phyloP scores from a whole-genome alignment of 2,888 invertebrate species.

The Caenorhabditis macrosperma region DNA sequence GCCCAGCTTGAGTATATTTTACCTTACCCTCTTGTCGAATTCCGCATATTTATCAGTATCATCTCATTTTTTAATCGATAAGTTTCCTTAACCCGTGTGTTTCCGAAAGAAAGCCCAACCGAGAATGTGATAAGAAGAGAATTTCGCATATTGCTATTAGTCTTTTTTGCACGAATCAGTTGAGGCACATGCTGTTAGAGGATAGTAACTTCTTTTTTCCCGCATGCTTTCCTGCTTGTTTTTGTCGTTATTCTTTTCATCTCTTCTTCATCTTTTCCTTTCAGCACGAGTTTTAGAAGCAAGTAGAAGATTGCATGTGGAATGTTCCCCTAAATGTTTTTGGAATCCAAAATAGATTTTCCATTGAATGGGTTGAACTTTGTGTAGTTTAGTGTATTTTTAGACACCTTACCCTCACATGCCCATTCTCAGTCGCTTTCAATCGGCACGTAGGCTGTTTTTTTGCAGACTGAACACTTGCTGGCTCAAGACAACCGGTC shows the following conservation, averaged over 20 bases:
- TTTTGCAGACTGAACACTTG: conserved; percentile 77
- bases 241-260: conserved; percentile 2
- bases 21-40: conserved; percentile 38
- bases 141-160: conserved; percentile 9
- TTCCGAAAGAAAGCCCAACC: conserved; percentile 11
- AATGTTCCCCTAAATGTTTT: background rate
- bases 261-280: background rate
- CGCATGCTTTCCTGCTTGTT: conserved; percentile 34
- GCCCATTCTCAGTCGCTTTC: background rate
- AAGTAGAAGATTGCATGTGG: background rate
- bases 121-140: background rate
- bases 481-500: conserved; percentile 70
- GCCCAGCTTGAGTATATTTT: conserved; percentile 45
- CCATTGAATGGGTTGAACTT: background rate
- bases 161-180: conserved; percentile 38
- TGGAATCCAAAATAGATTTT: background rate
- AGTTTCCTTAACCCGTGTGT: conserved; percentile 50
- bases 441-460: background rate
- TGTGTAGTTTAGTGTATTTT: conserved; percentile 27
- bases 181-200: conserved; percentile 27
- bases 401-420: background rate
- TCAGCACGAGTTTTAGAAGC: conserved; percentile 2
- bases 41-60: conserved; percentile 31
- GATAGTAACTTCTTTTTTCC: conserved; percentile 9
- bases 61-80: conserved; percentile 36